Base-by-base conservation (phyloP, 2,113 vertebrate species). In the Pontoporia blainvillei region DNA sequence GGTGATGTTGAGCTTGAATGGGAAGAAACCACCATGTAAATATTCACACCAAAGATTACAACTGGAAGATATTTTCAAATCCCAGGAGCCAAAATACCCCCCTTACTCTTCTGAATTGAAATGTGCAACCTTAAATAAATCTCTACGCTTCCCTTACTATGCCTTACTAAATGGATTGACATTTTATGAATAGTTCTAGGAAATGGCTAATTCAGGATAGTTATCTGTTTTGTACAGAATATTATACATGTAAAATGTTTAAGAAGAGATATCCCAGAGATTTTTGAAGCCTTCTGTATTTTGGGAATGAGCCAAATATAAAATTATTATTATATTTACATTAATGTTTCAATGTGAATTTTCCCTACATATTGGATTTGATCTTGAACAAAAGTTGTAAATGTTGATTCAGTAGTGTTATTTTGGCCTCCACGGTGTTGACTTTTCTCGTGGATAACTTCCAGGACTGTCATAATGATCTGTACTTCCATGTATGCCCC, bases 21-120 rank as follows among this genome's bases (percentile, higher is more conserved):
- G 99, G 99, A 99, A 98, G 99, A 99, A 98, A 99, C 99, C 67
- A 99, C 99, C 1, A 99, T 99, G 99, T 99, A 98, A 99, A 98
- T 90, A 86, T 89, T 95, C 34, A 83, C 54, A 96, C 29, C 90
- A 91, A 97, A 96, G 93, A 86, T 59, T 64, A 83, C 75, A 90
- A 97, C 96, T 96, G 94, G 92, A 98, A 97, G 98, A 96, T 59
- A 97, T 97, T 98, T 98, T 98, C 95, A 98, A 97, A 98, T 61
- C 93, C 94, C 96, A 98, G 97, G 97, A 96, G 98, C 99, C 99
- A 99, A 99, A 99, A 91, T 31, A 98, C 73, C 97, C 98, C 98
- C 97, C 89, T 98, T 96, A 89, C 96, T 98, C 96, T 97, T 96
- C 89, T 95, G 88, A 97, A 86, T 86, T 95, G 96, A 98, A 96